These are phyloP conservation scores for Hyposoter didymator DNA, from an alignment of 2,888 invertebrate species.

Conservation along the genomic window DNA sequence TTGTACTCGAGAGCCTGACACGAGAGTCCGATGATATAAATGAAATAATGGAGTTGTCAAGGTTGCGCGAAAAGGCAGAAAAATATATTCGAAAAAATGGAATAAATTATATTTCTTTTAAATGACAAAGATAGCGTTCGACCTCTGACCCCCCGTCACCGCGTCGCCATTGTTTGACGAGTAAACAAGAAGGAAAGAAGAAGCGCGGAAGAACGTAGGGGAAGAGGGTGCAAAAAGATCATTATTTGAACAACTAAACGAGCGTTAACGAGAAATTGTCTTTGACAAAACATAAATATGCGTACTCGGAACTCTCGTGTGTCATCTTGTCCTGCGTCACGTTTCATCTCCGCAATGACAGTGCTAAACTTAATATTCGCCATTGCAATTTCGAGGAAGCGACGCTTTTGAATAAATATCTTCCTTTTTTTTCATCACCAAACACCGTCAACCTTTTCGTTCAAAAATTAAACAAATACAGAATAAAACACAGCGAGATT, in stretches of 20 bases:
- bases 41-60: slow-evolving; percentile 27
- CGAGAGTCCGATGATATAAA: slow-evolving; percentile 19
- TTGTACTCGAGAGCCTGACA: neutral
- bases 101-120: slow-evolving; percentile 23
- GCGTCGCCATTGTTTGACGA: slow-evolving; percentile 35
- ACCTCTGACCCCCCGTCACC: neutral
- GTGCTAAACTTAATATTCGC: neutral
- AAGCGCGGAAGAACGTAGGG: neutral
- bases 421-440: too few species aligned
- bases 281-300: slow-evolving; percentile 25
- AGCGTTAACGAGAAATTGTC: slow-evolving; percentile 24
- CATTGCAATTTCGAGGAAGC: slow-evolving; percentile 8
- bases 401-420: neutral
- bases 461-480: neutral
- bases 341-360: neutral
- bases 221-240: neutral
- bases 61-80: neutral
- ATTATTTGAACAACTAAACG: slow-evolving; percentile 60
- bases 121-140: slow-evolving; percentile 22
- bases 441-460: too few species aligned
- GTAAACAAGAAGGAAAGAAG: slow-evolving; percentile 16
- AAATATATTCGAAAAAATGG: neutral
- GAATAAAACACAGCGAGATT: too few species aligned
- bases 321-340: slow-evolving; percentile 4
- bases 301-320: slow-evolving; percentile 43